These are phyloP conservation scores for Glandiceps talaboti DNA, from an alignment of 53 echinoderm and acorn worm species.

Conservation along the genomic window DNA sequence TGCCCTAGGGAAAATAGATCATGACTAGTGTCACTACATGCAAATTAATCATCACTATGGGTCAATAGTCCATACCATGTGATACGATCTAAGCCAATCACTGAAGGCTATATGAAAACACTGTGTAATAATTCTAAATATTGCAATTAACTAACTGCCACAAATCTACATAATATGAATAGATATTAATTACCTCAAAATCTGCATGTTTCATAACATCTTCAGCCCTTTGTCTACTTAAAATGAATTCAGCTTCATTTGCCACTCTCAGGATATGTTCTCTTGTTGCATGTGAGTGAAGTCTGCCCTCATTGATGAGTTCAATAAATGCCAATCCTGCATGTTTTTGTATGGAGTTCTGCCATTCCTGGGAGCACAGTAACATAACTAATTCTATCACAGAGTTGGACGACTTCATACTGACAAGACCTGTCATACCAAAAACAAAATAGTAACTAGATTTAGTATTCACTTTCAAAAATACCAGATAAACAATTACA, in stretches of 20 bases:
- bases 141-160: too few species aligned
- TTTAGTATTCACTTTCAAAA: too few species aligned
- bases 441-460: slow-evolving; percentile 3
- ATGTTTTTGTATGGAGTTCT: slow-evolving; percentile 99
- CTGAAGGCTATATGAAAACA: too few species aligned
- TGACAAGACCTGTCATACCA: slow-evolving; percentile 68
- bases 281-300: slow-evolving; percentile 82
- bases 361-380: slow-evolving; percentile 99
- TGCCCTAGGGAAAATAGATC: too few species aligned
- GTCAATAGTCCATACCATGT: too few species aligned
- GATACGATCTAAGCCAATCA: too few species aligned
- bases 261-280: slow-evolving; percentile 92
- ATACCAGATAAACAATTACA: too few species aligned
- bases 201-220: slow-evolving; percentile 97
- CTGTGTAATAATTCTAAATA: too few species aligned
- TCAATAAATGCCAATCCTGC: slow-evolving; percentile 97
- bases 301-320: slow-evolving; percentile 98
- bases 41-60: too few species aligned
- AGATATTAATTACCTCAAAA: slow-evolving; percentile 62
- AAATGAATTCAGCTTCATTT: slow-evolving; percentile 96
- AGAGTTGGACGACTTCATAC: slow-evolving; percentile 99
- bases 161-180: too few species aligned
- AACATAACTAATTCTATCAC: slow-evolving; percentile 98
- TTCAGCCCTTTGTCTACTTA: slow-evolving; percentile 88
- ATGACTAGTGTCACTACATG: too few species aligned